A percentile compares a stretch with the other conserved stretches of the same genome.
Conservation (phyloP, 2,797 vertebrate species). For the Gallinago solitaria region DNA sequence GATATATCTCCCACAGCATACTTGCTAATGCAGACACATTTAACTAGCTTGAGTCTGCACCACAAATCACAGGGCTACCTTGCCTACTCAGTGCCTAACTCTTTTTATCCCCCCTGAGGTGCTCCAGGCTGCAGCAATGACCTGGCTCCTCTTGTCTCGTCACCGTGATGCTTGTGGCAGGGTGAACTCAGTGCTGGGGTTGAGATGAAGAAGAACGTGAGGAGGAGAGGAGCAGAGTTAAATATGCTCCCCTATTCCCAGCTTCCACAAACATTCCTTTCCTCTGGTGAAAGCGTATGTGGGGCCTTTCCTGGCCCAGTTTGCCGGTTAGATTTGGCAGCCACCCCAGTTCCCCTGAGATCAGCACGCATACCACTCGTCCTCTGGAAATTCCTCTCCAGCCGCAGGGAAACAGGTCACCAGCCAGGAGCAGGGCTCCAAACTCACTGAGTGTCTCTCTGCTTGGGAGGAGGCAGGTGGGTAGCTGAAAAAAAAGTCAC, state of each 20-base stretch:
- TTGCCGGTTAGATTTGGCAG: slow-evolving; percentile 18
- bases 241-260: background rate
- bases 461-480: background rate
- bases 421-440: slow-evolving; percentile 6
- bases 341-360: background rate
- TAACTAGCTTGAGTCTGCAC: background rate
- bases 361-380: background rate
- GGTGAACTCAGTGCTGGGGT: background rate
- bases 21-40: background rate
- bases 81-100: background rate
- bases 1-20: background rate
- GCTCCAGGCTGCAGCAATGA: background rate
- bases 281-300: slow-evolving; percentile 3
- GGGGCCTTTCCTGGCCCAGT: slow-evolving; percentile 30
- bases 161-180: fast-evolving
- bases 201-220: background rate
- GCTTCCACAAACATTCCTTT: slow-evolving; percentile 51
- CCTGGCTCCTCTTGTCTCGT: background rate
- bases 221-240: background rate
- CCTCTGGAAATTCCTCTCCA: slow-evolving; percentile 49
- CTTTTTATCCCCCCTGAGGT: background rate
- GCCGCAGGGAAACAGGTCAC: slow-evolving; percentile 38
- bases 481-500: background rate
- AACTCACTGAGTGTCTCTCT: background rate
- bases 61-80: background rate